Evolutionary conservation across 2,888 invertebrate species (phyloP), one percentile per base, ranked within the genome.

Genomic region (Salpingus planirostris): DNA sequence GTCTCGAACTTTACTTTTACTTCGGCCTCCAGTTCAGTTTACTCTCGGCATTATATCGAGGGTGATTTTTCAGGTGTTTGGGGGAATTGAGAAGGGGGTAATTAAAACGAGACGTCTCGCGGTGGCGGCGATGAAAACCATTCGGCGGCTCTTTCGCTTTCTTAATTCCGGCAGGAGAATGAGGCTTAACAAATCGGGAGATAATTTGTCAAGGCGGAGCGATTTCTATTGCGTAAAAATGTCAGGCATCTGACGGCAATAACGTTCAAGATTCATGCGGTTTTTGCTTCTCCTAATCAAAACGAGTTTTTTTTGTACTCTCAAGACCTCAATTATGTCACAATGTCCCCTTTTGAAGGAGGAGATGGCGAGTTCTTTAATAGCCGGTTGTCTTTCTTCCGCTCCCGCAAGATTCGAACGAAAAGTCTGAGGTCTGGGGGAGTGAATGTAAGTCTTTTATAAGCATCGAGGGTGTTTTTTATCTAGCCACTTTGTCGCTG

Each of bases 401-500:
- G 50, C 52, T 50, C 40, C 27, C 37, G 33, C 33, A 34, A n/a
- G n/a, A n/a, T 40, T 47, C n/a, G n/a, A n/a, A n/a, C n/a, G n/a
- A n/a, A n/a, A n/a, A n/a, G n/a, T n/a, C n/a, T n/a, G n/a, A n/a
- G n/a, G 46, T 38, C 41, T 45, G 52, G 54, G 52, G 51, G 43
- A 47, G 45, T 48, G 50, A 50, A 48, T 52, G 47, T 50, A 54
- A 55, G 55, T 57, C 59, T 62, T 62, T 62, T 62, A 60, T 58
- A 57, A 61, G 55, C 57, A 55, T 54, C 56, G 57, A 54, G 62
- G 64, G 61, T 59, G 60, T 60, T 63, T 62, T 63, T 62, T 64
- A 64, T 64, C 62, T 57, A 57, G 60, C 59, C 60, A 64, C 60
- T 64, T 63, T 60, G 61, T 62, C 60, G 59, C 46, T 62, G 55